These are phyloP conservation scores for Tylochromis polylepis DNA, from an alignment of 2,113 vertebrate species.

Conservation along the genomic window DNA sequence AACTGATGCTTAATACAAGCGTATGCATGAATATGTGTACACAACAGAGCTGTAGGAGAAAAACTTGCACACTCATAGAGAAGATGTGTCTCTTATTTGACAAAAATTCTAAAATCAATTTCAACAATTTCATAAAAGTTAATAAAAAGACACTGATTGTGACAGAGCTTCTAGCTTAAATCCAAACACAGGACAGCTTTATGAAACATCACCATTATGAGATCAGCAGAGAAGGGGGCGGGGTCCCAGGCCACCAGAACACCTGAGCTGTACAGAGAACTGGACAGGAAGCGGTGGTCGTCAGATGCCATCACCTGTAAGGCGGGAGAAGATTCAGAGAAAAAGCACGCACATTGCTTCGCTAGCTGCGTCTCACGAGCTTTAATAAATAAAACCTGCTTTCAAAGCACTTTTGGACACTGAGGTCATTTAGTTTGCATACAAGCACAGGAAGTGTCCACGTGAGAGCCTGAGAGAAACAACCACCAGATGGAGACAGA, in stretches of 20 bases:
- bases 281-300: slow-evolving; percentile 75
- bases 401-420: background rate
- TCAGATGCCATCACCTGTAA: slow-evolving; percentile 77
- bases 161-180: background rate
- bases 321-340: background rate
- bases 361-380: too few relatives aligned
- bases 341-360: background rate
- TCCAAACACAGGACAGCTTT: background rate
- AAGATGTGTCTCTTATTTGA: background rate
- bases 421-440: too few relatives aligned
- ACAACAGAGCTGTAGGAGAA: rapidly evolving
- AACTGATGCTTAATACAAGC: background rate
- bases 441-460: too few relatives aligned
- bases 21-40: rapidly evolving
- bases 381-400: background rate
- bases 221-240: slow-evolving; percentile 73
- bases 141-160: rapidly evolving
- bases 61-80: rapidly evolving
- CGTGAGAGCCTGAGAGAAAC: too few relatives aligned
- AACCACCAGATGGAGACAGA: too few relatives aligned
- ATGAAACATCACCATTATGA: slow-evolving; percentile 63
- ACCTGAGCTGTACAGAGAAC: slow-evolving; percentile 74
- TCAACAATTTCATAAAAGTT: background rate
- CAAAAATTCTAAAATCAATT: background rate
- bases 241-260: slow-evolving; percentile 79